These are phyloP conservation scores for Dicyrtoma fusca DNA, from an alignment of 2,888 invertebrate species.

Conservation along the genomic window DNA sequence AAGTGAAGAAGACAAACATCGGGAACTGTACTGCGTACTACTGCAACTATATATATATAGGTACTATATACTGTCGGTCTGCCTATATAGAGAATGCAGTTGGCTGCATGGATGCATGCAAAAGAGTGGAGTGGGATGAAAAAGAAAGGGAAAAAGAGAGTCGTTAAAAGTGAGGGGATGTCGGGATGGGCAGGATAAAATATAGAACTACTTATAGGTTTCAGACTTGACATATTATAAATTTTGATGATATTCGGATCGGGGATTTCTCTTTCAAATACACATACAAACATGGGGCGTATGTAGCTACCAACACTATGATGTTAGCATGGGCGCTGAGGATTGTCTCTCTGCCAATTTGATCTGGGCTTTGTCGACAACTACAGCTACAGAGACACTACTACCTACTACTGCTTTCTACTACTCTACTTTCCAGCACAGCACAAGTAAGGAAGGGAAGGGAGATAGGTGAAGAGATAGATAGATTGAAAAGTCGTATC, in stretches of 20 bases:
- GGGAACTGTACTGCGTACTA: no score
- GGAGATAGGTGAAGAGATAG: background rate
- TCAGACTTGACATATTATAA: slow-evolving; percentile 39
- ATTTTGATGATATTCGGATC: slow-evolving; percentile 44
- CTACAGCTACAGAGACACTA: no score
- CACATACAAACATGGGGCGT: background rate
- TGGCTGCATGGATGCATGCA: background rate
- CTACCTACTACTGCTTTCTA: no score
- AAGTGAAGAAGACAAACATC: no score
- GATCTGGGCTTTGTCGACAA: slow-evolving; percentile 19
- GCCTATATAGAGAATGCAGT: no score
- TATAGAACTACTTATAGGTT: slow-evolving; percentile 18
- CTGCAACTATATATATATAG: no score
- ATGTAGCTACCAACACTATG: no score
- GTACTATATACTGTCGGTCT: no score
- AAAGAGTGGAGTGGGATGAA: background rate
- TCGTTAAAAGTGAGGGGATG: slow-evolving; percentile 28
- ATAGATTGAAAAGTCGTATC: background rate
- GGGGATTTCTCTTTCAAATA: slow-evolving; percentile 26
- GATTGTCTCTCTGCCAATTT: slow-evolving; percentile 45
- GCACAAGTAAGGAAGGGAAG: no score
- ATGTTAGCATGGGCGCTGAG: background rate
- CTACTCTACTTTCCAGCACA: slow-evolving; percentile 15
- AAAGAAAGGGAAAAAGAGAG: background rate
- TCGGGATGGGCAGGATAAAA: slow-evolving; percentile 20